These are phyloP conservation scores for Chrysolina haemoptera DNA, from an alignment of 2,888 invertebrate species.

Conservation along the genomic window DNA sequence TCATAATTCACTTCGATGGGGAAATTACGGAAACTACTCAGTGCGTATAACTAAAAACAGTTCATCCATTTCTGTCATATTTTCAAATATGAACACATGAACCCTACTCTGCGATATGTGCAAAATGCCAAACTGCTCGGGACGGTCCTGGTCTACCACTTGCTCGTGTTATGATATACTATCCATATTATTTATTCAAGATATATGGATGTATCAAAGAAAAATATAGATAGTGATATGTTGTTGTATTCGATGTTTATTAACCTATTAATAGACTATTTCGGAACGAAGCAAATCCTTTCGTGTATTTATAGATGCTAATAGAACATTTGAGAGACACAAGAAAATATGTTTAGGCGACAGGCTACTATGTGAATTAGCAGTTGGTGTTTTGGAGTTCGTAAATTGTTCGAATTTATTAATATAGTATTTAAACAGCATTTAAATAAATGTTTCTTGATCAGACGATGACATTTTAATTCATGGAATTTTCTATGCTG, in stretches of 20 bases:
- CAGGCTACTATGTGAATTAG: constrained; percentile 35
- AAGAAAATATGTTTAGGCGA: constrained; percentile 32
- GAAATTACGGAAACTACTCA: too few relatives aligned
- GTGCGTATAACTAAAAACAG: too few relatives aligned
- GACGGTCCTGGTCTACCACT: constrained; percentile 1
- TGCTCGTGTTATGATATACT: neutral
- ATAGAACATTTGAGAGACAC: neutral
- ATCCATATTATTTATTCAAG: constrained; percentile 3
- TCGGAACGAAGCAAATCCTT: constrained; percentile 8
- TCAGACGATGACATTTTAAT: constrained; percentile 33
- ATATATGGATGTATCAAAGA: constrained; percentile 16
- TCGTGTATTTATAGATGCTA: constrained; percentile 21
- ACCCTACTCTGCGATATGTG: too few relatives aligned
- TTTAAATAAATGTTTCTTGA: constrained; percentile 35
- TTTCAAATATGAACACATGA: too few relatives aligned
- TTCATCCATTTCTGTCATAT: too few relatives aligned
- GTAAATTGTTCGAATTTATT: constrained; percentile 44
- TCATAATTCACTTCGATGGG: too few relatives aligned
- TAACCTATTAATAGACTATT: constrained; percentile 19
- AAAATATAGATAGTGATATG: constrained; percentile 13
- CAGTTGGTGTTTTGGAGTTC: constrained; percentile 38
- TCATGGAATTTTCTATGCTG: constrained; percentile 31
- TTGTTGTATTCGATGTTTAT: constrained; percentile 5
- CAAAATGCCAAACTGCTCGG: neutral
- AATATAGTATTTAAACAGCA: constrained; percentile 38